These are phyloP conservation scores for Rhagonycha lutea DNA, from an alignment of 2,888 invertebrate species.

Conservation along the genomic window DNA sequence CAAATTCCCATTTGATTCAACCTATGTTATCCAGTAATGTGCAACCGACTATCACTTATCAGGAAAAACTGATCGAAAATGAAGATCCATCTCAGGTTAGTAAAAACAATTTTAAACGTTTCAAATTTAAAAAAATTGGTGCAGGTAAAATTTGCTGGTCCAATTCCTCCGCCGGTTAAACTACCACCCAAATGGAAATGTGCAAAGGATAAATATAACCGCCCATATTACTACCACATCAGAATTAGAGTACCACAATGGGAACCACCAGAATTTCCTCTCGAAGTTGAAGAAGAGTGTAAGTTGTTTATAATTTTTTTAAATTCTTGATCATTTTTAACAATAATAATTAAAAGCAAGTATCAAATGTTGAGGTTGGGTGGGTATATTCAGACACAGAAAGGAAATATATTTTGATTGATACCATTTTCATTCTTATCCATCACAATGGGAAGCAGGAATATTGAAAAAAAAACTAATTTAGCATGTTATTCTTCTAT, in stretches of 20 bases:
- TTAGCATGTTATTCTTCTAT: no score
- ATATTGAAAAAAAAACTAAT: no score
- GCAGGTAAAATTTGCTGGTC: constrained; percentile 52
- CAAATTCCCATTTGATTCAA: background rate
- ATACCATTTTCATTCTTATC: no score
- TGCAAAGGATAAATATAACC: constrained; percentile 79
- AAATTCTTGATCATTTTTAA: background rate
- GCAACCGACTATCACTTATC: background rate
- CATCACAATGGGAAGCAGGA: no score
- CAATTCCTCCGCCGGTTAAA: constrained; percentile 60
- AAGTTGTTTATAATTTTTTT: background rate
- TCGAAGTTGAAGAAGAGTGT: constrained; percentile 26
- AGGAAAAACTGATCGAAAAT: background rate
- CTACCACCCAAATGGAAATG: constrained; percentile 89
- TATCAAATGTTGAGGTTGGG: no score
- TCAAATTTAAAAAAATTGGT: constrained; percentile 26
- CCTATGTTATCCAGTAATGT: background rate
- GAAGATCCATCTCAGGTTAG: constrained; percentile 22
- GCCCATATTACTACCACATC: constrained; percentile 90
- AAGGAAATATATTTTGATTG: no score
- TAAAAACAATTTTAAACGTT: constrained; percentile 18
- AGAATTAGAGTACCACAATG: constrained; percentile 79
- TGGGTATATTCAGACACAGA: no score
- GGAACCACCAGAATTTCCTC: constrained; percentile 65
- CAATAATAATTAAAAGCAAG: background rate